Base-by-base conservation (phyloP, 2,113 vertebrate species). In the Zapus hudsonius region DNA sequence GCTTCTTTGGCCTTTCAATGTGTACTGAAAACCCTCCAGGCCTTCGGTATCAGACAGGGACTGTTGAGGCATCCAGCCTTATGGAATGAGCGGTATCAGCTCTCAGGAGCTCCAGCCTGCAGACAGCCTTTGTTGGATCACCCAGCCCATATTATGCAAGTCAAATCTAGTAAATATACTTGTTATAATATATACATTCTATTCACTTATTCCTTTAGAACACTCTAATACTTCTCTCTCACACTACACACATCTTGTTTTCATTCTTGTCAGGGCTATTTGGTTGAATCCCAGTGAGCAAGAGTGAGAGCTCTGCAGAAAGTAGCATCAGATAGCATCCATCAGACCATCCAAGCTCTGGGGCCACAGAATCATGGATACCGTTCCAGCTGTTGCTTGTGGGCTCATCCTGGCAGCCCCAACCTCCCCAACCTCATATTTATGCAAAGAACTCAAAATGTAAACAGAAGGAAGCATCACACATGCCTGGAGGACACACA, bases 321-420 rank as follows among this genome's bases (percentile, higher is more conserved):
- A 47, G 10, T 4, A 13, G 13, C 1, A 1, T 20, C 29, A 31
- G 44, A 29, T 0, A 7, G 1, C 27, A 33, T 23, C 52, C 12
- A 4, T 1, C 1, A 0, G 23, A 10, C 31, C 23, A 11, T 33
- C 10, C 6, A 5, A 20, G 57, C 8, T 0, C 22, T 29, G 13
- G 33, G 27, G 17, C n/a, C 17, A 2, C 7, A 1, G 3, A 27
- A 17, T 36, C 17, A 0, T 2, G n/a, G 66, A 23, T 22, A 11
- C 2, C 2, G 0, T 36, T 10, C 33, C 27, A 12, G 13, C 11
- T 31, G n/a, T 55, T 1, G 19, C 78, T n/a, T 3, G 40, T 19
- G 4, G 29, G 22, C 10, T 1, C 3, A 12, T 27, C 31, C 85
- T 27, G 1, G 16, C 22, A 42, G 20, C 27, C 59, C 31, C 38